Base-by-base conservation (phyloP, 2,888 invertebrate genomes). In the Lasioglossum marginatum region DNA sequence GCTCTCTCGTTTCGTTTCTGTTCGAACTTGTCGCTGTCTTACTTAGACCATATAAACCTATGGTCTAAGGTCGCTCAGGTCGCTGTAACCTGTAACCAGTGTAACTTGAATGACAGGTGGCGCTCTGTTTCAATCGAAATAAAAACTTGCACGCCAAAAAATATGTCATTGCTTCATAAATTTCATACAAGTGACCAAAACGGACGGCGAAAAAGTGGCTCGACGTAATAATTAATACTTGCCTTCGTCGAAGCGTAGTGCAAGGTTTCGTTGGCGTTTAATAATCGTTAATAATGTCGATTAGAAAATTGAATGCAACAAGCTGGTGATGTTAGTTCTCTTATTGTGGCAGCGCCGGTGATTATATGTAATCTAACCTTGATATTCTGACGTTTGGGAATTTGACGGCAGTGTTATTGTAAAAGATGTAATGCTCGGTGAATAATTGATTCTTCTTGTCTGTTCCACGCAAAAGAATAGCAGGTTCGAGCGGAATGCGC, bases 351-450 rank as follows among this genome's bases (percentile, higher is more conserved):
- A 4, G n/a, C 23, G 2, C 52, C 34, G 80, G 43, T 70, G 76
- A 68, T 83, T 87, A 77, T 80, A 71, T 71, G 66, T 73, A 77
- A 85, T 78, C 83, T 89, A 89, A 85, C 88, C 89, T 87, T 89
- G 83, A 79, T 81, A 78, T 74, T 88, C 89, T 89, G 89, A 89
- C 89, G 76, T 89, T 89, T 88, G 68, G 81, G 68, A 86, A 84
- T 83, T 84, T 82, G 79, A 88, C 79, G 78, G 84, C 78, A 73
- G 81, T 81, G 77, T 83, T 78, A 81, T 80, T 82, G 77, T 77
- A 81, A 87, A 87, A 84, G 68, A 87, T 85, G 79, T 89, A 79
- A 87, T 81, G 66, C 45, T 74, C 40, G 31, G 82, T 77, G 74
- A 81, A 85, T 83, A 85, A 83, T 74, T 77, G 60, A 77, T 71